phyloP scores from a whole-genome alignment of 2,888 invertebrate species.

The Epinotia brunnichana region DNA sequence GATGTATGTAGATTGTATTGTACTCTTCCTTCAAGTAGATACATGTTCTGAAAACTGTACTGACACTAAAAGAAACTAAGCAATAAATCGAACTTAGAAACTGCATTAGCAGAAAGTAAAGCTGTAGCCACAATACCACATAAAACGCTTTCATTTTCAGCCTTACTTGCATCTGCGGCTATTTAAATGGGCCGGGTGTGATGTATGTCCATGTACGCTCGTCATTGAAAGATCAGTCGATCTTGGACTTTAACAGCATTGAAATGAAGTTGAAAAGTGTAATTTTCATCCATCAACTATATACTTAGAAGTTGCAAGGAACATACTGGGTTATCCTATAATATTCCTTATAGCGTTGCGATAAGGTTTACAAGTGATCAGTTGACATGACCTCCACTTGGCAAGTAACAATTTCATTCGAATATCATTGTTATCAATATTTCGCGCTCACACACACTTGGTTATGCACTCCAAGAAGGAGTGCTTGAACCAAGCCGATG shows the following conservation, averaged over 20 bases:
- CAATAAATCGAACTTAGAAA: slow-evolving; percentile 33
- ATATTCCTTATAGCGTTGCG: not conserved
- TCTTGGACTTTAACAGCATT: too few species aligned
- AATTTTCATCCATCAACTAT: too few species aligned
- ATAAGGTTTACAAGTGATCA: not conserved
- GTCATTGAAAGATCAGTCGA: not conserved
- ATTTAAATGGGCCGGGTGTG: slow-evolving; percentile 17
- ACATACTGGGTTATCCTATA: not conserved
- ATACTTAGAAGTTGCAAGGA: not conserved
- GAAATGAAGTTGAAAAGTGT: too few species aligned
- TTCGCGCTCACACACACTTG: too few species aligned
- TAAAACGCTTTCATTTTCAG: slow-evolving; percentile 41
- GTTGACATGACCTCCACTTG: not conserved
- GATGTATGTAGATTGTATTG: not conserved
- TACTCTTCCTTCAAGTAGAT: not conserved
- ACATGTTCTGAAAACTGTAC: slow-evolving; percentile 1
- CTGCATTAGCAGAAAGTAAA: slow-evolving; percentile 44
- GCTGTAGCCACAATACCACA: slow-evolving; percentile 35
- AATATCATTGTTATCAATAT: too few species aligned
- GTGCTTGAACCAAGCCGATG: too few species aligned
- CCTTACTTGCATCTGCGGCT: slow-evolving; percentile 24
- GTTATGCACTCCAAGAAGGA: too few species aligned
- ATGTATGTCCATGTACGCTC: not conserved
- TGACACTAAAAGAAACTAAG: slow-evolving; percentile 20
- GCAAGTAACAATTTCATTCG: too few species aligned